Percentiles rank a stretch among this genome's conserved stretches.
These are phyloP conservation scores for Drosophila repleta DNA, from an alignment of 1,140 invertebrate genomes.

Conservation along the genomic window DNA sequence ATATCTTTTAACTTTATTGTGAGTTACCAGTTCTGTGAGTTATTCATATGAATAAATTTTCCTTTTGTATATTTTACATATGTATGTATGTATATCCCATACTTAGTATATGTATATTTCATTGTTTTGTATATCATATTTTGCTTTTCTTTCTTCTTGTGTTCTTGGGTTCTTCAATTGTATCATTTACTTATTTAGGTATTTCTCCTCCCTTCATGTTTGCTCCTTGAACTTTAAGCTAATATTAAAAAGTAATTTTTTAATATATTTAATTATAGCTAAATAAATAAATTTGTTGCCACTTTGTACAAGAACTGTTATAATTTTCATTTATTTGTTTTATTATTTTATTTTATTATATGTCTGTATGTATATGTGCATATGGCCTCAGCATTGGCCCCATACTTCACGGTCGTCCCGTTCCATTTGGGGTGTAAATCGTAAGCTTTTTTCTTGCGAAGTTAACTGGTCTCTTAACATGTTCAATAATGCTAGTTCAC, in stretches of 20 bases:
- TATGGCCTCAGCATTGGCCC: conserved; percentile 36
- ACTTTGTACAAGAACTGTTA: conserved; percentile 73
- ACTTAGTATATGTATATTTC: conserved; percentile 33
- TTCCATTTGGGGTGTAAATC: conserved; percentile 10
- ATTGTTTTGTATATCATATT: conserved; percentile 21
- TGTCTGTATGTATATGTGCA: conserved; percentile 19
- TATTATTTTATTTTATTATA: background rate
- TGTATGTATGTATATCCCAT: conserved; percentile 23
- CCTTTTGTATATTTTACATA: conserved; percentile 43
- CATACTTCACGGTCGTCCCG: too few species aligned
- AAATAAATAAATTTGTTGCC: conserved; percentile 72
- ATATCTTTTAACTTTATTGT: conserved; percentile 37
- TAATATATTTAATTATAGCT: conserved; percentile 73
- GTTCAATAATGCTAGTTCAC: background rate
- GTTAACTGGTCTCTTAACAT: conserved; percentile 6
- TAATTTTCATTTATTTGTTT: conserved; percentile 17
- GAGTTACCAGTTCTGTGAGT: conserved; percentile 79
- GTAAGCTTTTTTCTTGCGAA: conserved; percentile 1
- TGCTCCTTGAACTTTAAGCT: conserved; percentile 55
- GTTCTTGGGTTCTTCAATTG: conserved; percentile 32
- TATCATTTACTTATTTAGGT: conserved; percentile 45
- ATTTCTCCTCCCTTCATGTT: conserved; percentile 14
- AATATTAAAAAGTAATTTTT: conserved; percentile 76
- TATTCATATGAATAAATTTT: conserved; percentile 48
- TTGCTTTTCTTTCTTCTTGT: conserved; percentile 21